Evolutionary conservation across 2,113 vertebrate species (phyloP), one percentile per base, ranked within the genome.

Genomic region (Sorex araneus): DNA sequence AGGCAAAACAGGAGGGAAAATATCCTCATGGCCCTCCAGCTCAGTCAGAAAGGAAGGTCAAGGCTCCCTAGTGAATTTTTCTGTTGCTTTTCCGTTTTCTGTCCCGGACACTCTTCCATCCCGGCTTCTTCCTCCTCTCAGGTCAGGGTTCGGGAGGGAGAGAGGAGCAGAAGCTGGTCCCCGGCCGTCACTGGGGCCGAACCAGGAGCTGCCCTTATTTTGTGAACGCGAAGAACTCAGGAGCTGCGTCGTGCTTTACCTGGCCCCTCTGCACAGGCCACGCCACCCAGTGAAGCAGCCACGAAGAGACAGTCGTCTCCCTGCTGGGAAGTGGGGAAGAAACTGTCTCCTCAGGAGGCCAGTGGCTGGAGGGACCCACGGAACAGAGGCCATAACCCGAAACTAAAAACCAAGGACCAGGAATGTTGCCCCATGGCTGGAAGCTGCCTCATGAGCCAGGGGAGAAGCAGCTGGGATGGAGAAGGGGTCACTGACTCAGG

Each of bases 321-420:
- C 50, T 27, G 47, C 3, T 28, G 25, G 87, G 23, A 76, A 70
- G 77, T 16, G 25, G n/a, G 13, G 7, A 83, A 78, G 2, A 50
- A 83, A 1, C 75, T 8, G 75, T 74, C 83, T 64, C 75, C 66
- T 91, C 67, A 28, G 30, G 67, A 95, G 57, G 21, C 4, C 57
- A 60, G 47, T 50, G 9, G 47, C 6, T 12, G 13, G 57, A 60
- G 19, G 19, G 21, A 60, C 13, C 54, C 19, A 19, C 19, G 21
- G 21, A 60, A 21, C 18, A 60, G 21, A 60, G 18, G 57, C 57
- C 57, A 23, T 60, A 60, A 60, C 57, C 57, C 4, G 57, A 23
- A 60, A 60, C 16, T 4, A 60, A 60, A 50, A 10, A 5, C 6
- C 47, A 50, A 40, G 40, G 7, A 7, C 40, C 40, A 40, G 40